Base-by-base conservation (phyloP, 2,888 invertebrate genomes). In the Pseudeuparius sepicola region DNA sequence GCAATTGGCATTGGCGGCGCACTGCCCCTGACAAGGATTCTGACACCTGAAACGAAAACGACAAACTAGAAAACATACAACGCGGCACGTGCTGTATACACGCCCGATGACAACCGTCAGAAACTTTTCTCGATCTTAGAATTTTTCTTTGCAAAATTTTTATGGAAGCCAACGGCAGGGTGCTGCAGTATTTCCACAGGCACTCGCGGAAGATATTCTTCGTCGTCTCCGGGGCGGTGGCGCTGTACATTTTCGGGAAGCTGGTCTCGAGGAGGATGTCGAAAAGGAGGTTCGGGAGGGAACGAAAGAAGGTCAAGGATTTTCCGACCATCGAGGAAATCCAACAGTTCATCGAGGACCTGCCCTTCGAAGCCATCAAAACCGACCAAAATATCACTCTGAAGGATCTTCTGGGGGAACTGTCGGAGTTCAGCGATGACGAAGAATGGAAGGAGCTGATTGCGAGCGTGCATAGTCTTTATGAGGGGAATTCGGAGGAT, bases 11-110 rank as follows among this genome's bases (percentile, higher is more conserved):
- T 76, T 80, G 0, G 74, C 63, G 4, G 84, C 86, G 51, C 87
- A 87, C 57, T 84, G 82, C 37, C 80, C 79, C 23, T 75, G 70
- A 52, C 85, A 86, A 0, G 84, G 84, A 61, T 83, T 67, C 39
- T 59, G 60, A 39, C 71, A 71, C 14, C 61, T 62, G 36, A 31
- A 55, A 53, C 25, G 24, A 18, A 36, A 33, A 18, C 3, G 31
- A 2, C 14, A 14, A 6, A 28, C n/a, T 28, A n/a, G n/a, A n/a
- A n/a, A n/a, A n/a, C n/a, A n/a, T n/a, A n/a, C n/a, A n/a, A n/a
- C n/a, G n/a, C n/a, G n/a, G n/a, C n/a, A n/a, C n/a, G n/a, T n/a
- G n/a, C n/a, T n/a, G n/a, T n/a, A n/a, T n/a, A n/a, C n/a, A n/a
- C n/a, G n/a, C n/a, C n/a, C n/a, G n/a, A n/a, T n/a, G n/a, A n/a